Base-by-base conservation (phyloP, 1,140 invertebrate species). In the Eubasilissa regina region DNA sequence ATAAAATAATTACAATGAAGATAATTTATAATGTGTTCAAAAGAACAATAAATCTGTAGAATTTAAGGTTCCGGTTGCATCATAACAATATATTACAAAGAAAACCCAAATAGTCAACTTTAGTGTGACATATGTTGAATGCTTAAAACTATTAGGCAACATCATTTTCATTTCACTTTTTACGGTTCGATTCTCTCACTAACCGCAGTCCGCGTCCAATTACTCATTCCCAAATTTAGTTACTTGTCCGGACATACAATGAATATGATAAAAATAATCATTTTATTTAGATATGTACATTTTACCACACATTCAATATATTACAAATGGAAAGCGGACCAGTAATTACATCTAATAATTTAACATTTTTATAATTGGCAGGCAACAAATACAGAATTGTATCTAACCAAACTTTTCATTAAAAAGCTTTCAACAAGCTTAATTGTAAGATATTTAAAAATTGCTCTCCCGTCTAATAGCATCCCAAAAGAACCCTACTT, bases 201-300 rank as follows among this genome's bases (percentile, higher is more conserved):
- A 15, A 25, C 19, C 62, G 25, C 60, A n/a, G 10, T 6, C 1
- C 3, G 21, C 6, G 25, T 35, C 25, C 25, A 35, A 35, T 35
- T 6, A 35, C 6, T 35, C 6, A 35, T 35, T 35, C 6, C 25
- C 6, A 35, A 35, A 35, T 35, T 6, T 35, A 35, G 25, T 35
- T 6, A 35, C 6, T 6, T 3, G 6, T 35, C 25, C 25, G 1
- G 25, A 35, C 25, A 35, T 35, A 1, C 25, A 35, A 35, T 70
- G 44, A 47, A 70, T n/a, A 25, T 66, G 10, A 56, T 73, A 73
- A 77, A 77, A 77, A 77, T 77, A 77, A 48, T 45, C 19, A 17
- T 68, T 77, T 70, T 25, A 47, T 77, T 68, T 53, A 68, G 75
- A 77, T 77, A 77, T 77, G 75, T 77, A 17, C n/a, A 9, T 43